Percentiles rank a stretch among this genome's conserved stretches.
phyloP scores from a whole-genome alignment of 2,113 vertebrate genomes.

The Alethe castanea region DNA sequence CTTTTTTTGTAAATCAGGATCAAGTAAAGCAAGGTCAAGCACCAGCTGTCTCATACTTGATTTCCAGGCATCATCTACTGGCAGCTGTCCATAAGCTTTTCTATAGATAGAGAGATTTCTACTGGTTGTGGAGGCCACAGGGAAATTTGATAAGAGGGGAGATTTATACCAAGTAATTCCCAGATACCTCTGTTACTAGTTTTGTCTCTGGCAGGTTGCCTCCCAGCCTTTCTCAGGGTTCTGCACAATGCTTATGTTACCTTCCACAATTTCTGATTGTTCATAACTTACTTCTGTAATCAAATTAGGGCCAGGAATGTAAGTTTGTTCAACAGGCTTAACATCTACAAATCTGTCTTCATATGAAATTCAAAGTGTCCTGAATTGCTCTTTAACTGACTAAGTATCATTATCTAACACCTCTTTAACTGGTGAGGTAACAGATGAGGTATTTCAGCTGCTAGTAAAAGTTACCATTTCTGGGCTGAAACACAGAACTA shows the following conservation, averaged over 20 bases:
- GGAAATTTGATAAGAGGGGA: slow-evolving; percentile 33
- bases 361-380: not conserved
- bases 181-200: not conserved
- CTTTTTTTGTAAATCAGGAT: slow-evolving; percentile 16
- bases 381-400: not conserved
- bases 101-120: slow-evolving; percentile 51
- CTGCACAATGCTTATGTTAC: not conserved
- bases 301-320: not conserved
- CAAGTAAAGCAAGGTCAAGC: slow-evolving; percentile 24
- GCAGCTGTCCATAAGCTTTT: slow-evolving; percentile 39
- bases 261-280: not conserved
- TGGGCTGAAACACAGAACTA: not conserved
- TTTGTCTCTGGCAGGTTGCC: not conserved
- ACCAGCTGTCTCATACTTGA: slow-evolving; percentile 37
- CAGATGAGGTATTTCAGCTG: not conserved
- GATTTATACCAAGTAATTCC: not conserved
- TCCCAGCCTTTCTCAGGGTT: not conserved
- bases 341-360: not conserved
- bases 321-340: not conserved
- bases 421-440: not conserved
- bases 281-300: not conserved
- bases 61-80: slow-evolving; percentile 43
- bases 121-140: not conserved
- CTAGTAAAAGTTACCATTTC: not conserved
- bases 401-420: slow-evolving; percentile 3